Percentiles rank a stretch among this genome's conserved stretches.
These are phyloP conservation scores for Redunca redunca DNA, from an alignment of 2,113 vertebrate genomes.

Conservation along the genomic window DNA sequence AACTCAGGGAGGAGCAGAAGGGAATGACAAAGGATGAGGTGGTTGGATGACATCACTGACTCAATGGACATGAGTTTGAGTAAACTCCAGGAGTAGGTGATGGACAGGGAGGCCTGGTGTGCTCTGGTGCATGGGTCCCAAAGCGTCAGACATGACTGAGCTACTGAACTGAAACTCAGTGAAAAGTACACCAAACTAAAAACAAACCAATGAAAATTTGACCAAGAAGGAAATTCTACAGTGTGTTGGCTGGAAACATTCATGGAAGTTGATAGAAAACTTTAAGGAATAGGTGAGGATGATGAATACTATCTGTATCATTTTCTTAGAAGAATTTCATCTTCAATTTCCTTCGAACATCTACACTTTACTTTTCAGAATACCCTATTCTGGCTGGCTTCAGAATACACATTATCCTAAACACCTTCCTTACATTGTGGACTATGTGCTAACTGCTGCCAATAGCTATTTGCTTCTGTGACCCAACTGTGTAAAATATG, in stretches of 20 bases:
- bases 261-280: background rate
- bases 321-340: background rate
- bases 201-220: background rate
- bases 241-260: background rate
- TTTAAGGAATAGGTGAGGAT: background rate
- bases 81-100: background rate
- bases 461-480: background rate
- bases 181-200: background rate
- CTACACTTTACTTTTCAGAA: background rate
- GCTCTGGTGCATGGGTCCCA: background rate
- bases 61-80: background rate
- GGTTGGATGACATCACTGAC: background rate
- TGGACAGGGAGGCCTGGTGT: background rate
- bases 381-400: background rate
- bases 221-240: background rate
- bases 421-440: background rate
- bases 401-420: background rate
- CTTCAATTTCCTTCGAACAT: constrained; percentile 4
- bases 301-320: background rate
- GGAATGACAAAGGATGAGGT: background rate
- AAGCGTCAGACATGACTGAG: background rate
- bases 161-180: background rate
- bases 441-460: background rate
- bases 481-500: background rate
- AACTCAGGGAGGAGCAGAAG: background rate